Evolutionary conservation across 2,797 vertebrate species (phyloP).

Genomic region (Cuculus canorus): DNA sequence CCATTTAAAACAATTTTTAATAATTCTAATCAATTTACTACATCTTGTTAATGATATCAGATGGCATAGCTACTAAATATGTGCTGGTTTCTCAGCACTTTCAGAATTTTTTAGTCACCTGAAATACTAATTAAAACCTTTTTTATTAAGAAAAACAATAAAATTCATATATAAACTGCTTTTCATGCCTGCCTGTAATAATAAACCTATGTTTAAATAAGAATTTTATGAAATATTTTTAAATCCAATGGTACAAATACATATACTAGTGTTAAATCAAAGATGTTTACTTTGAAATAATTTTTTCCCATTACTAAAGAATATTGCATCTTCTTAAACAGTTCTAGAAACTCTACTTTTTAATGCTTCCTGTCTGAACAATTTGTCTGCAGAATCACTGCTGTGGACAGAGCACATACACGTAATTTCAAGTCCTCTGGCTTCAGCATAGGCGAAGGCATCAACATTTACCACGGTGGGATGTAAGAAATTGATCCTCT

Average conservation of each 20-base stretch:
- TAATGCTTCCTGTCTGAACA: background rate
- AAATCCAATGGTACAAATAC: background rate
- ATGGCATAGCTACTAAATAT: background rate
- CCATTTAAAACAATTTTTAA: background rate
- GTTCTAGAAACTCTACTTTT: background rate
- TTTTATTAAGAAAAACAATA: background rate
- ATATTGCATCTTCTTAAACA: background rate
- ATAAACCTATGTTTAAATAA: background rate
- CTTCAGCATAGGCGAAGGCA: background rate
- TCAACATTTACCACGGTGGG: background rate
- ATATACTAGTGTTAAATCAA: background rate
- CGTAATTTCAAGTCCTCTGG: background rate
- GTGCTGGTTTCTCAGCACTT: background rate
- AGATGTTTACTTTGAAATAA: background rate
- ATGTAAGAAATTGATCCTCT: background rate
- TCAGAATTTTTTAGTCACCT: background rate
- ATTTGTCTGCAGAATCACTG: background rate
- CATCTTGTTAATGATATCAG: background rate
- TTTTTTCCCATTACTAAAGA: background rate
- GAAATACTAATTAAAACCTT: background rate
- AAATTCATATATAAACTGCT: background rate
- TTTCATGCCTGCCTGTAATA: background rate
- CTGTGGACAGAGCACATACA: accelerated
- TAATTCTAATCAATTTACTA: background rate
- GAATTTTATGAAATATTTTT: background rate